phyloP scores from a whole-genome alignment of 2,888 invertebrate genomes.

The Lasioglossum morio region DNA sequence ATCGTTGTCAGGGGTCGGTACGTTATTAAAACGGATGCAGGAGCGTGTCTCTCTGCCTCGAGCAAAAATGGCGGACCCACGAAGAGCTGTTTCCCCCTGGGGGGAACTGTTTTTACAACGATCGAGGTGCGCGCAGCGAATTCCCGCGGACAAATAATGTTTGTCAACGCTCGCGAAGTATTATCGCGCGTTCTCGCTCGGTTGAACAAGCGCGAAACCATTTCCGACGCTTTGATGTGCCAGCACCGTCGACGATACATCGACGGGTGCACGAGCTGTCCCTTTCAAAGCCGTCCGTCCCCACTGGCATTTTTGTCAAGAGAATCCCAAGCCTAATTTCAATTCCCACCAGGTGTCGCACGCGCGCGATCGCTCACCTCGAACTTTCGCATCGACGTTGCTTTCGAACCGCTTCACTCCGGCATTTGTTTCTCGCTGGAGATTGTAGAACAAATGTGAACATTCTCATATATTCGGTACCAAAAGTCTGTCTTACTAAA shows the following conservation, averaged over 20 bases:
- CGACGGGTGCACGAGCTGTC: conserved; percentile 1
- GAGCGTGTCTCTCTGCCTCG: neutral
- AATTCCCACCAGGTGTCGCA: neutral
- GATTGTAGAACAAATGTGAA: neutral
- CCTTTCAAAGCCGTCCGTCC: conserved; percentile 14
- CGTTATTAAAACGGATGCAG: neutral
- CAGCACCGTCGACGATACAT: conserved; percentile 14
- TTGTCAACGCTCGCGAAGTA: conserved; percentile 30
- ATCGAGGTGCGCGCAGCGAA: neutral
- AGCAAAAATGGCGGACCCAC: neutral
- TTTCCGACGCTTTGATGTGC: conserved; percentile 37
- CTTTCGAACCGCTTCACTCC: neutral
- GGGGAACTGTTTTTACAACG: neutral
- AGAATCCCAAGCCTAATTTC: neutral
- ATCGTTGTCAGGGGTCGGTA: neutral
- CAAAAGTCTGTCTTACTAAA: neutral
- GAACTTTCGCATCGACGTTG: neutral
- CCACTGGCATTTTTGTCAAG: neutral
- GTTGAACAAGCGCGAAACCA: conserved; percentile 31
- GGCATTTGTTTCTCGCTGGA: neutral
- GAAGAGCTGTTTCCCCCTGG: neutral
- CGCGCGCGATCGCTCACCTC: neutral
- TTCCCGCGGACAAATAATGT: conserved; percentile 28
- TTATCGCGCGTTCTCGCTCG: conserved; percentile 29
- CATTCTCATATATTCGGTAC: neutral